Evolutionary conservation across 37 sponge, comb jelly and placozoan genomes (phyloP), one percentile per base, ranked within the genome.

Genomic region (Hexactinellida sp.): DNA sequence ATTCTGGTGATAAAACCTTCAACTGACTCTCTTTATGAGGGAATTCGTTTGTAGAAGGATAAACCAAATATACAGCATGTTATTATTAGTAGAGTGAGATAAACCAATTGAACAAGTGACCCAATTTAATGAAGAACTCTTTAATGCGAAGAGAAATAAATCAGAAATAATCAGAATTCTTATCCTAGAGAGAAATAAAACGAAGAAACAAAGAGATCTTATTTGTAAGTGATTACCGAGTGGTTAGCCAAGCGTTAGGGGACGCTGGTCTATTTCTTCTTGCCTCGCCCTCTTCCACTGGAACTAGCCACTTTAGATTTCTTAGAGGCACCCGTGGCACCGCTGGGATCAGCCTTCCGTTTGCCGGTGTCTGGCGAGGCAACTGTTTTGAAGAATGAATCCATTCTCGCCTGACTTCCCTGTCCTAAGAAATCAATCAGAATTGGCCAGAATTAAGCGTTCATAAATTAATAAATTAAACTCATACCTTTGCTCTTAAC

Each of bases 331-430:
- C 76, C 76, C 30, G 34, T 63, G 13, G 34, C 76, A 25, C 76
- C 76, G 13, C 28, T n/a, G 30, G 86, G 37, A 63, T 63, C 76
- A 21, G 34, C 76, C 30, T 63, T 63, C 3, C 76, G 76, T 41
- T 89, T 89, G 5, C 36, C 10, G 24, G 10, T 89, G 51, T 88
- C 39, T 36, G 94, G 89, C 0, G 92, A 86, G 16, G 94, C 89
- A 30, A 89, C 36, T 21, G 92, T 85, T 90, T 91, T 98, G 88
- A 98, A 98, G 90, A 98, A 98, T 24, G 88, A 87, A 85, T 98
- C 99, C 83, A 98, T 54, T 55, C 99, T 51, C 16, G 94, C 96
- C 76, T 98, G 99, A 38, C 94, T 98, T 0, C 96, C 85, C 37
- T 88, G 89, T 54, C 76, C 76, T 63, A 63, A 10, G 52, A 47